phyloP scores from a whole-genome alignment of 2,797 vertebrate genomes.

The Takifugu ocellatus region DNA sequence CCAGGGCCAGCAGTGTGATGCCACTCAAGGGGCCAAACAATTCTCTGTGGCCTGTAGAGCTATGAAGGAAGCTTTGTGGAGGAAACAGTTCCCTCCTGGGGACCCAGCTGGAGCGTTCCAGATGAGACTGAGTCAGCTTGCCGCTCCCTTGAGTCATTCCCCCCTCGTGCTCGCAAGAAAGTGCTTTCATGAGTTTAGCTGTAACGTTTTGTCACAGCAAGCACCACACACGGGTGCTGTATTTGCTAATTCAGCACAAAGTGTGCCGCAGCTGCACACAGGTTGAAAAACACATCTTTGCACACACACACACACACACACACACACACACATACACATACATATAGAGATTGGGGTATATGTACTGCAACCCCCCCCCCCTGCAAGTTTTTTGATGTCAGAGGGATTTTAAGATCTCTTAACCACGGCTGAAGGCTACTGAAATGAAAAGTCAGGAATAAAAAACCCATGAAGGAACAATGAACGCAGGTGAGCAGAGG shows the following conservation, averaged over 20 bases:
- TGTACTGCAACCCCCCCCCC: too few relatives aligned
- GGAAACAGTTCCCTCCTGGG: slow-evolving; percentile 40
- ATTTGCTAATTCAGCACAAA: too few relatives aligned
- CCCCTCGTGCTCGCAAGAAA: slow-evolving; percentile 49
- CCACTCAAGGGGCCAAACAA: slow-evolving; percentile 32
- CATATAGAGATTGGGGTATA: background rate
- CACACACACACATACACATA: background rate
- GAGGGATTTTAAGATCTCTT: too few relatives aligned
- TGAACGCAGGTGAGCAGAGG: too few relatives aligned
- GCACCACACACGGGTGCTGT: slow-evolving; percentile 9
- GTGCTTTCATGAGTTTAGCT: slow-evolving; percentile 57
- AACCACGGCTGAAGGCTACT: too few relatives aligned
- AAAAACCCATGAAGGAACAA: too few relatives aligned
- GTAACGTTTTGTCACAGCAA: slow-evolving; percentile 51
- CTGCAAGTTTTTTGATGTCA: too few relatives aligned
- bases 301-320: slow-evolving; percentile 15
- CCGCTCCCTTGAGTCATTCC: slow-evolving; percentile 50
- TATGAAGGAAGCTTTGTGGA: slow-evolving; percentile 42
- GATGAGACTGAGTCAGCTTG: slow-evolving; percentile 60
- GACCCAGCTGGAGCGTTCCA: slow-evolving; percentile 52
- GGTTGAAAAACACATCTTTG: background rate
- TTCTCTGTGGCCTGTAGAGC: slow-evolving; percentile 28
- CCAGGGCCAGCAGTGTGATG: slow-evolving; percentile 28
- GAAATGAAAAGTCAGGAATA: too few relatives aligned
- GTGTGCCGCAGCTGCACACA: too few relatives aligned